A percentile compares a stretch with the other conserved stretches of the same genome.
Conservation (phyloP, 1,140 invertebrate species). For the Zaprionus africanus region DNA sequence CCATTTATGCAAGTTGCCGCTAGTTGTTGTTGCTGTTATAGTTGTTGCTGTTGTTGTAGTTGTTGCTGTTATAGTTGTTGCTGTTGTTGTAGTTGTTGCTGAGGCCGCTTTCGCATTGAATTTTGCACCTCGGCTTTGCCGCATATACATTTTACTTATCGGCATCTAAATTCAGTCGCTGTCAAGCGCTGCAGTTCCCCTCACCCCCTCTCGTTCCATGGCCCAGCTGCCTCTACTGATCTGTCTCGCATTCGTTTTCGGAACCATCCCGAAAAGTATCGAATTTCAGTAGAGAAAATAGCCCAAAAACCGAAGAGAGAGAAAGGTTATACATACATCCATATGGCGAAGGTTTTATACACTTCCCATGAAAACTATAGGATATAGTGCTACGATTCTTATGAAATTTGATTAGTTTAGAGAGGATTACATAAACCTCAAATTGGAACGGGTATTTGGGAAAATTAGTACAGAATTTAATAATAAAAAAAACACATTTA, state of each 20-base stretch:
- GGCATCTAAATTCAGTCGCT: slow-evolving; percentile 77
- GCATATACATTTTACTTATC: slow-evolving; percentile 82
- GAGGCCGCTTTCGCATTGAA: slow-evolving; percentile 70
- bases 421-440: too few relatives aligned
- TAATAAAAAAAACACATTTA: too few relatives aligned
- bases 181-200: slow-evolving; percentile 51
- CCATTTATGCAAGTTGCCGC: slow-evolving; percentile 76
- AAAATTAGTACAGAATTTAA: too few relatives aligned
- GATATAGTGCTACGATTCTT: too few relatives aligned
- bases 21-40: slow-evolving; percentile 55
- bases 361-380: too few relatives aligned
- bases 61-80: neutral
- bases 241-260: neutral
- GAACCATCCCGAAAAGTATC: slow-evolving; percentile 58
- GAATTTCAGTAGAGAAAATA: slow-evolving; percentile 58
- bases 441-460: too few relatives aligned
- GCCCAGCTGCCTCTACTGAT: neutral
- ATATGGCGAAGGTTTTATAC: too few relatives aligned
- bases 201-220: neutral
- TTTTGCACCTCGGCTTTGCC: slow-evolving; percentile 76
- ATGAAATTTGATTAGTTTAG: too few relatives aligned
- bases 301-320: slow-evolving; percentile 17
- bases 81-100: slow-evolving; percentile 27
- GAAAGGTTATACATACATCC: too few relatives aligned
- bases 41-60: slow-evolving; percentile 26